A percentile compares a stretch with the other conserved stretches of the same genome.
These are phyloP conservation scores for Odontesthes bonariensis DNA, from an alignment of 2,113 vertebrate genomes.

Conservation along the genomic window DNA sequence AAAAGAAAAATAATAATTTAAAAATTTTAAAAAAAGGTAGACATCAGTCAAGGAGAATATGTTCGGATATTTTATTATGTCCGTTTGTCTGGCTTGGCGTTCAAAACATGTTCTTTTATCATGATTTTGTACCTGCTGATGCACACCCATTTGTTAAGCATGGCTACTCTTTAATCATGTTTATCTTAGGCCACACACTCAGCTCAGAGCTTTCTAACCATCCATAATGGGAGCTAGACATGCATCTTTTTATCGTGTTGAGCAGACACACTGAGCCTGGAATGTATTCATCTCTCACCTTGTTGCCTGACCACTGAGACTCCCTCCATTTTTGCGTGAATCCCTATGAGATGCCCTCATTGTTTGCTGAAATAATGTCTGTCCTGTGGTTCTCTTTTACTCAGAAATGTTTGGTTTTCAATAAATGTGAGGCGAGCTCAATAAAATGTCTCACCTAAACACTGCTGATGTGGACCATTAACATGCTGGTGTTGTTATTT, in stretches of 20 bases:
- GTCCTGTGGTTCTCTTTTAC: conserved; percentile 10
- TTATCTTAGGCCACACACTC: conserved; percentile 62
- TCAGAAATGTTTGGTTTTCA: conserved; percentile 31
- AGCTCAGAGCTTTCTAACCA: conserved; percentile 34
- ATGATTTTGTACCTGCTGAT: conserved; percentile 19
- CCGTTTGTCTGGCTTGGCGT: conserved; percentile 16
- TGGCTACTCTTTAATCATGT: conserved; percentile 31
- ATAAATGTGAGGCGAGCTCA: conserved; percentile 17
- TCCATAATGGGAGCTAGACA: conserved; percentile 48
- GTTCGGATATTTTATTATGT: conserved; percentile 15
- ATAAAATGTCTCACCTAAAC: conserved; percentile 15
- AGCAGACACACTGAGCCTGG: conserved; percentile 36
- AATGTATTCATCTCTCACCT: conserved; percentile 49
- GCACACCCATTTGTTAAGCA: conserved; percentile 53
- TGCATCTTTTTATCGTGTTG: conserved; percentile 52
- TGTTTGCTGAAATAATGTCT: conserved; percentile 34
- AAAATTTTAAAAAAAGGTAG: too few relatives aligned
- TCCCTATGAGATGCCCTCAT: conserved; percentile 33
- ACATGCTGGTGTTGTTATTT: background rate
- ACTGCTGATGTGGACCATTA: background rate
- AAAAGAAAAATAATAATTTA: too few relatives aligned
- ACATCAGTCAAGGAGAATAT: background rate
- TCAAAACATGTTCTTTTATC: conserved; percentile 31
- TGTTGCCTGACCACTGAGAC: conserved; percentile 40
- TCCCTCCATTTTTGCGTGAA: conserved; percentile 36